Conservation (phyloP, 2,888 invertebrate species). For the Tachina fera region DNA sequence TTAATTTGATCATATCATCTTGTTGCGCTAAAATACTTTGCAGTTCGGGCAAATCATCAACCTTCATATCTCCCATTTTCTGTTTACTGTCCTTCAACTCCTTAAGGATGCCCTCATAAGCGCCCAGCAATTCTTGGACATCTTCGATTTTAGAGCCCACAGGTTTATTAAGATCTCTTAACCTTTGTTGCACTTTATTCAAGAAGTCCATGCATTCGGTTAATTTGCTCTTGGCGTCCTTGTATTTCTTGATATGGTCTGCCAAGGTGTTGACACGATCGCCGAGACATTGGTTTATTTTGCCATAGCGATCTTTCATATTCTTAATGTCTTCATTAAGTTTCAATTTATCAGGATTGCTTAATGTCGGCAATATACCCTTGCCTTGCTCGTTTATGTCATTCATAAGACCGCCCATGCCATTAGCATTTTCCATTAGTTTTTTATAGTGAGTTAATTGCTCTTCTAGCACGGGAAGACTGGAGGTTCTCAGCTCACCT, state of each 20-base stretch:
- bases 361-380: slow-evolving; percentile 90
- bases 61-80: slow-evolving; percentile 90
- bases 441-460: slow-evolving; percentile 93
- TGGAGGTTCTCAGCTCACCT: slow-evolving; percentile 90
- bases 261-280: slow-evolving; percentile 90
- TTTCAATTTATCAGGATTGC: slow-evolving; percentile 92
- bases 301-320: slow-evolving; percentile 90
- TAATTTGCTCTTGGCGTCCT: slow-evolving; percentile 90
- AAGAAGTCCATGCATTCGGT: slow-evolving; percentile 92
- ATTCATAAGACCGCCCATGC: slow-evolving; percentile 88
- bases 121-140: slow-evolving; percentile 91
- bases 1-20: slow-evolving; percentile 92
- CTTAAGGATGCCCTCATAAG: slow-evolving; percentile 90
- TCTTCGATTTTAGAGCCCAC: slow-evolving; percentile 94
- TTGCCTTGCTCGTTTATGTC: slow-evolving; percentile 91
- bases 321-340: slow-evolving; percentile 91
- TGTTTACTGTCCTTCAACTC: slow-evolving; percentile 91
- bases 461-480: slow-evolving; percentile 92
- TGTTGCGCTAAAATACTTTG: slow-evolving; percentile 91
- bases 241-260: slow-evolving; percentile 91
- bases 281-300: slow-evolving; percentile 89
- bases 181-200: slow-evolving; percentile 91
- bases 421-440: slow-evolving; percentile 89
- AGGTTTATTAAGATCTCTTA: slow-evolving; percentile 92
- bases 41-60: slow-evolving; percentile 90